Evolutionary conservation across 2,797 vertebrate species (phyloP).

Genomic region (Myripristis jacobus): DNA sequence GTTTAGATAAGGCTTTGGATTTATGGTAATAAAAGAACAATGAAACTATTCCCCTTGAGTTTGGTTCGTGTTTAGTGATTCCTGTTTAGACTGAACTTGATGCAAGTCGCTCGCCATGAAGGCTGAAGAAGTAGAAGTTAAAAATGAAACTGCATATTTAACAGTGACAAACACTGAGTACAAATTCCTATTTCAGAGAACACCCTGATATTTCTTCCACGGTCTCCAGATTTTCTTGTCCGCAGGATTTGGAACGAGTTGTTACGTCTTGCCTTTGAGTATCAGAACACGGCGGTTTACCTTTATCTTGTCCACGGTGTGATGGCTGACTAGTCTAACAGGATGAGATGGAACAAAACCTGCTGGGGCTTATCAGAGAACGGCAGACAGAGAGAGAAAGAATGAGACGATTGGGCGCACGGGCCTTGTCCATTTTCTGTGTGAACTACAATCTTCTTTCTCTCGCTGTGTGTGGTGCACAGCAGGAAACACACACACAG

Average conservation of each 20-base stretch:
- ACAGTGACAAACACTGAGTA: no score
- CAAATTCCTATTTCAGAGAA: no score
- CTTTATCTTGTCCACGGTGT: constrained; percentile 3
- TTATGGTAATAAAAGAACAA: neutral
- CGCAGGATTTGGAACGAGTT: neutral
- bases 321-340: neutral
- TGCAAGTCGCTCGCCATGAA: no score
- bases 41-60: neutral
- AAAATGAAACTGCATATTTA: no score
- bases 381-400: neutral
- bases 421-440: neutral
- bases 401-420: neutral
- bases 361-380: constrained; percentile 3
- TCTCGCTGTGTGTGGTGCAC: neutral
- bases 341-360: constrained; percentile 1
- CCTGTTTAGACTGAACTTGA: no score
- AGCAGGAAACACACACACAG: neutral
- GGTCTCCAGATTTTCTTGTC: neutral
- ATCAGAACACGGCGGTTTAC: neutral
- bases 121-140: no score
- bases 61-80: neutral
- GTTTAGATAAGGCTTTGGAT: neutral
- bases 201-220: no score
- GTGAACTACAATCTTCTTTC: no score
- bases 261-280: neutral